phyloP scores from a whole-genome alignment of 2,113 vertebrate species.

The Prunella fulvescens region DNA sequence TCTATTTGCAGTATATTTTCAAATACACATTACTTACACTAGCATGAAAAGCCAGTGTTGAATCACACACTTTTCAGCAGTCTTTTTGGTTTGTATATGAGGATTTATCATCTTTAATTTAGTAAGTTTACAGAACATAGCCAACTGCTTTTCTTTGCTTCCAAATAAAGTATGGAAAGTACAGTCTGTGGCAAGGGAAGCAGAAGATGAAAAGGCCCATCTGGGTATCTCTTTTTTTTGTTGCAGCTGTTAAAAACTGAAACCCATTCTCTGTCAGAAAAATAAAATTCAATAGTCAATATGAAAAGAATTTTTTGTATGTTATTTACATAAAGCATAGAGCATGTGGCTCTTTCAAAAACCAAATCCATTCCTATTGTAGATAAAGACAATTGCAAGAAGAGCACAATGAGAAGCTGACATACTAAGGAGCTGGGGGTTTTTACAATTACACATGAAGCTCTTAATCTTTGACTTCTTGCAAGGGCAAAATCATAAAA shows the following conservation, averaged over 20 bases:
- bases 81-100: slow-evolving; percentile 15
- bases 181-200: slow-evolving; percentile 23
- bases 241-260: slow-evolving; percentile 46
- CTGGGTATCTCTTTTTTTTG: background rate
- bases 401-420: background rate
- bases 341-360: background rate
- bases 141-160: slow-evolving; percentile 55
- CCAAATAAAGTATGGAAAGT: slow-evolving; percentile 67
- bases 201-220: slow-evolving; percentile 53
- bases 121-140: slow-evolving; percentile 51
- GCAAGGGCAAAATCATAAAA: background rate
- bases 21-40: background rate
- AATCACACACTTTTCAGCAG: background rate
- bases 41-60: background rate
- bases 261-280: slow-evolving; percentile 30
- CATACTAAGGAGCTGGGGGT: background rate
- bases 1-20: slow-evolving; percentile 9
- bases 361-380: background rate
- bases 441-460: background rate
- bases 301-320: background rate
- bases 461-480: background rate
- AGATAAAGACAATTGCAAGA: background rate
- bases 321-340: background rate
- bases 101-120: slow-evolving; percentile 43
- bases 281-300: background rate